Evolutionary conservation across 2,113 vertebrate species (phyloP).

Genomic region (Phodopus roborovskii): DNA sequence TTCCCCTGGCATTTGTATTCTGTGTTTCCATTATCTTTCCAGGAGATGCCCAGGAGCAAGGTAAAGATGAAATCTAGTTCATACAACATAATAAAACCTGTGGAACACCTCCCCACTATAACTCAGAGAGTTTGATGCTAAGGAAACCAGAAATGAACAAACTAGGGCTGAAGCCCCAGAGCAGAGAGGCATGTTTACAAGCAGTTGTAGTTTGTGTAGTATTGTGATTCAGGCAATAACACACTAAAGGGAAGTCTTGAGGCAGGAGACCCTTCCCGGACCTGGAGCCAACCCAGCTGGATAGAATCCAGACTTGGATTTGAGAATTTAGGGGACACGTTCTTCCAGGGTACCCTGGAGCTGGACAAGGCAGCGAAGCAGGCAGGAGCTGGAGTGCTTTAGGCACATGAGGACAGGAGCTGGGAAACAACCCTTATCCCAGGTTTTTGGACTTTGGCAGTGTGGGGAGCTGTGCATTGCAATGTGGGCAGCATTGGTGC

Average conservation of each 20-base stretch:
- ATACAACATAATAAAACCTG: neutral
- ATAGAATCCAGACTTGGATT: neutral
- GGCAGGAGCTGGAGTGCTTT: neutral
- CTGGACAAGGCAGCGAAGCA: slow-evolving; percentile 1
- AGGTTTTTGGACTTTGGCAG: neutral
- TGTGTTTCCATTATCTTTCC: slow-evolving; percentile 18
- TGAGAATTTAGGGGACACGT: neutral
- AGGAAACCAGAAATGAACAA: slow-evolving; percentile 8
- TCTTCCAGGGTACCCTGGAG: neutral
- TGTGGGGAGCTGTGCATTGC: neutral
- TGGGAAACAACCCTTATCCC: neutral
- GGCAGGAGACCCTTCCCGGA: neutral
- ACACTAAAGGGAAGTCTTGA: neutral
- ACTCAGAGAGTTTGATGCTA: neutral
- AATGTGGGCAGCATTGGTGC: neutral
- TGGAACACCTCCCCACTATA: neutral
- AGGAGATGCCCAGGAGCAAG: neutral
- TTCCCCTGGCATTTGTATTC: neutral
- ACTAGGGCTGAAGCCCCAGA: neutral
- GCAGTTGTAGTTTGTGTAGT: neutral
- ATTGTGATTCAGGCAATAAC: slow-evolving; percentile 15
- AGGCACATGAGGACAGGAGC: neutral
- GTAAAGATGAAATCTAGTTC: slow-evolving; percentile 40
- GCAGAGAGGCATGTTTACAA: neutral
- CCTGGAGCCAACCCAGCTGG: neutral